Evolutionary conservation across 2,113 vertebrate genomes (phyloP), one percentile per base, ranked within the genome.

Genomic region (Lagopus leucura): DNA sequence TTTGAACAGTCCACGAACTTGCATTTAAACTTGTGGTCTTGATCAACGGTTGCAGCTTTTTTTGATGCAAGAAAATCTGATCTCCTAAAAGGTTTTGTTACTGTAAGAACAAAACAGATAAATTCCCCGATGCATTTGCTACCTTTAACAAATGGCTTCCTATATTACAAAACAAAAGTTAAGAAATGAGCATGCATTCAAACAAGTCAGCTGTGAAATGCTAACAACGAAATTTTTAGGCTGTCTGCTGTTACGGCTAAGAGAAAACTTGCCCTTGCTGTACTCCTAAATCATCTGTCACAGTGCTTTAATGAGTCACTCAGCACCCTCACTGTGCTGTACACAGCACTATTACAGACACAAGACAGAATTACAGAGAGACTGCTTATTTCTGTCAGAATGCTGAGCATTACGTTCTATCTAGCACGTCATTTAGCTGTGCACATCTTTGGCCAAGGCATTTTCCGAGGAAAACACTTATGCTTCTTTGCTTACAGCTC

Each of bases 1-100:
- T 99, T 99, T 64, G 97, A 97, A 97, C 99, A 99, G 97, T 98
- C 98, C 22, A 97, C 96, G 45, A 98, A 97, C 24, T 98, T 98
- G 97, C 99, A 99, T 97, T 99, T 99, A 97, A 99, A 99, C 54
- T 98, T 99, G 97, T 99, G 98, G 97, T 99, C 98, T 95, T 99
- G 93, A 86, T 99, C 99, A 27, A 99, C 97, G 96, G 98, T 94
- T 94, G 99, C 86, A 87, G 86, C 57, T 90, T 96, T 97, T 94
- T 97, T 96, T 91, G 96, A 93, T 89, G 94, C 91, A 95, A 96
- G 94, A 94, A 96, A 97, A 93, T 97, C 94, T 84, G 97, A 63
- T 97, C 96, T 99, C 98, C 98, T 99, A 92, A 98, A 98, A 95
- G 98, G 97, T 97, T 98, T 97, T 97, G 98, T 98, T 97, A 99